Percentiles rank a stretch among this genome's conserved stretches.
Evolutionary conservation across 2,113 vertebrate genomes (phyloP).

Genomic region (Oncorhynchus kisutch): DNA sequence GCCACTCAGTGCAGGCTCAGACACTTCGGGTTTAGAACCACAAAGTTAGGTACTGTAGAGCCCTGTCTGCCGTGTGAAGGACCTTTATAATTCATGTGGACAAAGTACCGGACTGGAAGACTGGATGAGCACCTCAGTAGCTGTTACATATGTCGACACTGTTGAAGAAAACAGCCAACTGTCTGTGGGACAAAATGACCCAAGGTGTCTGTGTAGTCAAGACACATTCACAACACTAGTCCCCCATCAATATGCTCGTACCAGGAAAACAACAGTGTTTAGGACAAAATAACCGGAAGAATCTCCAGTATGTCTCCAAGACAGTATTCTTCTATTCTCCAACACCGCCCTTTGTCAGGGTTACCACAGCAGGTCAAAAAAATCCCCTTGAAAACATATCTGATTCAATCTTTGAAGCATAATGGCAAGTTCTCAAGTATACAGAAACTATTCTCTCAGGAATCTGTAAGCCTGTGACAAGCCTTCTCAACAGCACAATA

Average conservation of each 20-base stretch:
- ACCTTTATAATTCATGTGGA: conserved; percentile 60
- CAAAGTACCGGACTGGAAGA: conserved; percentile 49
- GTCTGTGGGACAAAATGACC: conserved; percentile 28
- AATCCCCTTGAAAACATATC: not conserved
- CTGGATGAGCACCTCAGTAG: conserved; percentile 32
- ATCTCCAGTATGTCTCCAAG: not conserved
- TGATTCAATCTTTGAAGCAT: not conserved
- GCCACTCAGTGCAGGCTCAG: conserved; percentile 36
- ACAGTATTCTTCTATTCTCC: not conserved
- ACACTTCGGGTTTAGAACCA: conserved; percentile 38
- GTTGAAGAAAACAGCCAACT: conserved; percentile 29
- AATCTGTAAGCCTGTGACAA: not conserved
- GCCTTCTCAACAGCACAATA: not conserved
- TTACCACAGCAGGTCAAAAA: not conserved
- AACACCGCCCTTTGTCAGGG: not conserved
- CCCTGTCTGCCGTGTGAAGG: conserved; percentile 33
- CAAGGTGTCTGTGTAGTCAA: conserved; percentile 25
- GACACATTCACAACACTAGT: not conserved
- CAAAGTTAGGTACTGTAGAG: conserved; percentile 39
- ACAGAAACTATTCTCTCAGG: not conserved
- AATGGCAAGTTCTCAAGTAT: not conserved
- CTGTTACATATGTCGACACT: conserved; percentile 30
- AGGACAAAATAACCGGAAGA: not conserved
- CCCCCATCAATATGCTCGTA: conserved; percentile 9
- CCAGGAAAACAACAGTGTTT: not conserved